Base-by-base conservation (phyloP, 1,140 invertebrate genomes). In the Drosophila mojavensis region DNA sequence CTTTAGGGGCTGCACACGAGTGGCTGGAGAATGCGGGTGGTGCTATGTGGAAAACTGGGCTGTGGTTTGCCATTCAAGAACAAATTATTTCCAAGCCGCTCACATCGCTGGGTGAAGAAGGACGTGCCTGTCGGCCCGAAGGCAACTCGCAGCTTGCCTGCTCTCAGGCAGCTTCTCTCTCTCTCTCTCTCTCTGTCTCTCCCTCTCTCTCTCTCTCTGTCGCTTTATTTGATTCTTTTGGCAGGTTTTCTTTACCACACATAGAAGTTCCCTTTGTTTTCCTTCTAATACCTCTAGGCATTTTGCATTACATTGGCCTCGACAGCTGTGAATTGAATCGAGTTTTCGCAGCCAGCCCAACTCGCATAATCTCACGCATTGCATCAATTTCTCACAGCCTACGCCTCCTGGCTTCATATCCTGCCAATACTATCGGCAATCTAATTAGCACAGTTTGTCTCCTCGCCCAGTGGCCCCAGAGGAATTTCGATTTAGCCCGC, bases 81-180 rank as follows among this genome's bases (percentile, higher is more conserved):
- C 83, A 89, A 89, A 89, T 88, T 83, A 83, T 89, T 89, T 86
- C 48, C 80, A 60, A 68, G 63, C 39, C 63, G 54, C 64, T 61
- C 63, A 81, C 79, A 68, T 68, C 17, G 43, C 45, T 67, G 70
- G 68, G 60, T 66, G 72, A 88, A 79, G 79, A 82, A 79, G 83
- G 71, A 70, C 70, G 64, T 20, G 20, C 56, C 33, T 36, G 53
- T 53, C 51, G 51, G 51, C 51, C 28, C 10, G 13, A 24, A 48
- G 54, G 54, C 58, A 60, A 13, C 51, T 36, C 43, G 13, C 26
- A 39, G 20, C n/a, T n/a, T n/a, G n/a, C n/a, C n/a, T n/a, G n/a
- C n/a, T n/a, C n/a, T n/a, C n/a, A n/a, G n/a, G n/a, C n/a, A n/a
- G n/a, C n/a, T n/a, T n/a, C n/a, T n/a, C n/a, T n/a, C n/a, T n/a